phyloP scores from a whole-genome alignment of 2,113 vertebrate genomes.

The Chunga burmeisteri region DNA sequence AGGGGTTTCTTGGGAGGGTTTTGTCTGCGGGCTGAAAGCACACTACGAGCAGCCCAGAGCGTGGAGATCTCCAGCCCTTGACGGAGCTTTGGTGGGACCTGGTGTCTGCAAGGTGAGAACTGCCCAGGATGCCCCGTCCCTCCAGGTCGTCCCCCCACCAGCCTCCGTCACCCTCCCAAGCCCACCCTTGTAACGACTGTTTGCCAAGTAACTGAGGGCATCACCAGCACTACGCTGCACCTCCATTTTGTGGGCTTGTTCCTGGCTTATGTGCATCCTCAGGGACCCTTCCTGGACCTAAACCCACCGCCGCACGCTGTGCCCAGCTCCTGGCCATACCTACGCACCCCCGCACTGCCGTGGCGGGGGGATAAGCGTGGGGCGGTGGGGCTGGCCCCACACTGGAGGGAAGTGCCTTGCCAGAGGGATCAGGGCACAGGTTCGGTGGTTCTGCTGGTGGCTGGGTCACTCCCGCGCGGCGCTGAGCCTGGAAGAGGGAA shows the following conservation, averaged over 20 bases:
- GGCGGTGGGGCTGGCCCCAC: neutral
- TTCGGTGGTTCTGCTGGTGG: fast-evolving
- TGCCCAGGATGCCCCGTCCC: neutral
- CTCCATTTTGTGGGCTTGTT: fast-evolving
- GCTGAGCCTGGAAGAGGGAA: slow-evolving; percentile 60
- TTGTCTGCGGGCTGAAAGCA: neutral
- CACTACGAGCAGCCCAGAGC: fast-evolving
- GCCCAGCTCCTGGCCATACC: neutral
- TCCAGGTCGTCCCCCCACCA: fast-evolving
- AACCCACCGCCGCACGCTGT: fast-evolving
- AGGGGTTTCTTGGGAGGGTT: neutral
- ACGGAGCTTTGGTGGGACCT: fast-evolving
- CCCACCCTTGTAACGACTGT: neutral
- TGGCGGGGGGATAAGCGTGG: neutral
- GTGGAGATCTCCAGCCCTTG: neutral
- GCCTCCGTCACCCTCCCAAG: fast-evolving
- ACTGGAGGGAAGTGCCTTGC: neutral
- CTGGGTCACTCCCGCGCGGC: slow-evolving; percentile 27
- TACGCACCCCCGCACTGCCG: neutral
- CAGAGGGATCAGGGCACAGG: fast-evolving
- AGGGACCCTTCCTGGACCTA: neutral
- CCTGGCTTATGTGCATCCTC: neutral
- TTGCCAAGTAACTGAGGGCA: neutral
- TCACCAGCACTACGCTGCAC: neutral
- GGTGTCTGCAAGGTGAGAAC: neutral